Conservation (phyloP, 2,113 vertebrate species). For the Peromyscus californicus region DNA sequence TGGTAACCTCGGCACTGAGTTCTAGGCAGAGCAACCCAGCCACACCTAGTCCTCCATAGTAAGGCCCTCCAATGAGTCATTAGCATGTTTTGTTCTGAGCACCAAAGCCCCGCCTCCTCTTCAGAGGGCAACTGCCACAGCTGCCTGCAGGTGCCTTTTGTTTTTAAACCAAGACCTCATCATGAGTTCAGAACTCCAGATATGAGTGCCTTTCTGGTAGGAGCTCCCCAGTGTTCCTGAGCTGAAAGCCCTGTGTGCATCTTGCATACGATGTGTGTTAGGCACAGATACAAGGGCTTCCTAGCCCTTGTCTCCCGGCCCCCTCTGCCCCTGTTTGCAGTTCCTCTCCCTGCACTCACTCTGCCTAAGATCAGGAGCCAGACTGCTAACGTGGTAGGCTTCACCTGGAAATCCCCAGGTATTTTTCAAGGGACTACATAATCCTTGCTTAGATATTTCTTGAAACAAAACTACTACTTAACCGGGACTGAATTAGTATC, state of each 20-base stretch:
- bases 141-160: constrained; percentile 67
- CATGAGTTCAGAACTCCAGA: constrained; percentile 20
- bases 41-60: neutral
- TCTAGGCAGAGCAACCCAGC: neutral
- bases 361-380: neutral
- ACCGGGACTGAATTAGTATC: constrained; percentile 22
- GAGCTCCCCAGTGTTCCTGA: neutral
- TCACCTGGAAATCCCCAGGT: constrained; percentile 49
- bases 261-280: neutral
- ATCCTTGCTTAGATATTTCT: constrained; percentile 48
- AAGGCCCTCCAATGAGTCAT: constrained; percentile 19
- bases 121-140: constrained; percentile 22
- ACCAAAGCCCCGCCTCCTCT: constrained; percentile 33
- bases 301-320: neutral
- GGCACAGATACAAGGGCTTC: neutral
- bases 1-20: constrained; percentile 2
- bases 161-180: constrained; percentile 63
- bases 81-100: constrained; percentile 21
- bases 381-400: constrained; percentile 30
- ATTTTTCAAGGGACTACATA: constrained; percentile 54
- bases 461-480: neutral
- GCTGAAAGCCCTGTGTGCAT: neutral
- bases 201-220: constrained; percentile 43
- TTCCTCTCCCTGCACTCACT: neutral
- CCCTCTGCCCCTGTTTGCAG: neutral